These are phyloP conservation scores for Parasteatoda tepidariorum DNA, from an alignment of 1,140 invertebrate species.

Conservation along the genomic window DNA sequence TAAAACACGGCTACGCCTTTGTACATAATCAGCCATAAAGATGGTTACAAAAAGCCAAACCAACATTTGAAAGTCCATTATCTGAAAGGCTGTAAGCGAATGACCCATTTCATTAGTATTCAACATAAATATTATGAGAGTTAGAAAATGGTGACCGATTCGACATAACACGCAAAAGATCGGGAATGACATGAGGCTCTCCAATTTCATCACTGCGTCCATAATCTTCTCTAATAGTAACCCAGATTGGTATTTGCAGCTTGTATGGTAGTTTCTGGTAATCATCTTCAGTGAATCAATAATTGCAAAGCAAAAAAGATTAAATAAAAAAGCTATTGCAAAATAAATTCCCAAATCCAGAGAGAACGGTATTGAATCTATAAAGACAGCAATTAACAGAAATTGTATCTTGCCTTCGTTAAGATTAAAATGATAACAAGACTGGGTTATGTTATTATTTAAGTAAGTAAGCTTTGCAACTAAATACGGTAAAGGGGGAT, in stretches of 20 bases:
- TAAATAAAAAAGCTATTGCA: not conserved
- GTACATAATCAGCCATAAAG: not conserved
- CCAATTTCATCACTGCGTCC: not conserved
- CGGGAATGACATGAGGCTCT: not conserved
- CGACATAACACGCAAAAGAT: not conserved
- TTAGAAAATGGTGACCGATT: not conserved
- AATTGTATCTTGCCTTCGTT: too few species aligned
- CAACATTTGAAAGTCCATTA: not conserved
- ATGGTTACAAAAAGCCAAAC: not conserved
- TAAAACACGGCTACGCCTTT: not conserved
- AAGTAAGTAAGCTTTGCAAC: too few species aligned
- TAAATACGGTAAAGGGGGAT: too few species aligned
- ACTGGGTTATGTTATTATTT: too few species aligned
- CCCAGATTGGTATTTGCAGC: not conserved
- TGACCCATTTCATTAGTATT: not conserved
- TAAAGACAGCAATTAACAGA: too few species aligned
- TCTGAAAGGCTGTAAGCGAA: not conserved
- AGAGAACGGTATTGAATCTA: too few species aligned
- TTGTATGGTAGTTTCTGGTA: not conserved
- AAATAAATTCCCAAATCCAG: too few species aligned
- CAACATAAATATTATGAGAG: not conserved
- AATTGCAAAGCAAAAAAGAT: not conserved
- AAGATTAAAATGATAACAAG: too few species aligned
- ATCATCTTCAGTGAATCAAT: not conserved
- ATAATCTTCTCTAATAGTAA: not conserved